Evolutionary conservation across 64 coral and sea anemone species (phyloP).

Genomic region (Hydrozoanthus tunicans): DNA sequence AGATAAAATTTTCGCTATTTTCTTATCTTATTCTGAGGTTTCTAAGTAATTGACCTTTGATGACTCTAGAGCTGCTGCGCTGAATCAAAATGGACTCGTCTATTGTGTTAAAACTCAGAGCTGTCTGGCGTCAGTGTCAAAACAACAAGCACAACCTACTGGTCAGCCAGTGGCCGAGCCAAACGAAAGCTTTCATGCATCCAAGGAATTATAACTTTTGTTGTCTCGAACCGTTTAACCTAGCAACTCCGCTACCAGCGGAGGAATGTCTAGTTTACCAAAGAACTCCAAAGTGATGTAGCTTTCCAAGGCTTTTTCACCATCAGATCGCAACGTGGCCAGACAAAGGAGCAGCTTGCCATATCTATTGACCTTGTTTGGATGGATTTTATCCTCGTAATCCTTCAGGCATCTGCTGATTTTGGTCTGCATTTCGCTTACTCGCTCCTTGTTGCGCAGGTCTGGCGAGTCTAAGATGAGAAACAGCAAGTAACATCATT

Average conservation of each 20-base stretch:
- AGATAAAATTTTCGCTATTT: background rate
- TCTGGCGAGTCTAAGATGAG: slow-evolving; percentile 74
- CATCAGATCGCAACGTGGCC: slow-evolving; percentile 75
- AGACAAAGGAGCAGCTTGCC: slow-evolving; percentile 93
- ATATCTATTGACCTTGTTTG: slow-evolving; percentile 73
- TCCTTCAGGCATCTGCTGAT: slow-evolving; percentile 74
- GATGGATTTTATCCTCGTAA: slow-evolving; percentile 61
- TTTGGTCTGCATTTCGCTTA: slow-evolving; percentile 74
- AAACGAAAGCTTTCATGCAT: background rate
- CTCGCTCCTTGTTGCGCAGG: slow-evolving; percentile 73
- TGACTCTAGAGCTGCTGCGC: background rate
- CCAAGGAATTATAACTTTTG: background rate
- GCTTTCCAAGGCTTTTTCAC: slow-evolving; percentile 93
- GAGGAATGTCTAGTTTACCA: slow-evolving; percentile 95
- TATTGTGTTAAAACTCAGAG: background rate
- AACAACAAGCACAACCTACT: background rate
- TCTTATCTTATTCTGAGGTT: background rate
- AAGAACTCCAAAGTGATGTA: slow-evolving; percentile 94
- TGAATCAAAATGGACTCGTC: background rate
- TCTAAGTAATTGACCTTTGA: background rate
- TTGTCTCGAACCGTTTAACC: slow-evolving; percentile 6
- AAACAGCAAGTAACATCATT: background rate
- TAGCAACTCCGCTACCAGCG: slow-evolving; percentile 85
- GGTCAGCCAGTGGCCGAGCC: background rate
- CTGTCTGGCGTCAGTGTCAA: too few relatives aligned